These are phyloP conservation scores for Onthophagus taurus DNA, from an alignment of 1,140 invertebrate genomes.

Conservation along the genomic window DNA sequence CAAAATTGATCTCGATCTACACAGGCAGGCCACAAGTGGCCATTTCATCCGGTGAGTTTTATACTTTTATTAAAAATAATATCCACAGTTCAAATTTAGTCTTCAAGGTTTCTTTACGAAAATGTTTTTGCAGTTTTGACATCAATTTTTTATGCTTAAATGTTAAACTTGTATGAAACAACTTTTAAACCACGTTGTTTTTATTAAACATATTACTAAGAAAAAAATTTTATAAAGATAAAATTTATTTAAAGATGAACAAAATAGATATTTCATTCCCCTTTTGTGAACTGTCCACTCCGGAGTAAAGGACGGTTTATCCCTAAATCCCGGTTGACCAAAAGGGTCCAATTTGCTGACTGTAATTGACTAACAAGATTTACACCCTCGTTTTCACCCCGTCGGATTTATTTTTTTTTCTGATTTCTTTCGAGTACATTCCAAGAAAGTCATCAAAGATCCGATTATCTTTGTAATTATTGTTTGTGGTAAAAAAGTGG, in stretches of 20 bases:
- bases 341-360: slow-evolving; percentile 19
- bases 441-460: too few relatives aligned
- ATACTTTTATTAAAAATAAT: background rate
- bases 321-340: slow-evolving; percentile 15
- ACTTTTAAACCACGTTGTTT: too few relatives aligned
- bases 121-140: too few relatives aligned
- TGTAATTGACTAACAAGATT: slow-evolving; percentile 11
- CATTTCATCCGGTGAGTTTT: slow-evolving; percentile 36
- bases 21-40: slow-evolving; percentile 37
- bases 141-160: too few relatives aligned
- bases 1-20: slow-evolving; percentile 40
- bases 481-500: too few relatives aligned
- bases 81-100: background rate
- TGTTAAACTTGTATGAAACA: too few relatives aligned
- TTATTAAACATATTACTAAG: background rate
- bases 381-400: slow-evolving; percentile 3
- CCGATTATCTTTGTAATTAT: too few relatives aligned
- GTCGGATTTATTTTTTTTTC: too few relatives aligned
- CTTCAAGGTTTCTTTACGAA: too few relatives aligned
- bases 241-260: background rate
- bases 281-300: too few relatives aligned
- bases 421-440: too few relatives aligned
- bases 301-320: slow-evolving; percentile 22
- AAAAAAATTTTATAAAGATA: background rate
- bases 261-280: too few relatives aligned